These are phyloP conservation scores for Colistium nudipinnis DNA, from an alignment of 2,113 vertebrate genomes.

Conservation along the genomic window DNA sequence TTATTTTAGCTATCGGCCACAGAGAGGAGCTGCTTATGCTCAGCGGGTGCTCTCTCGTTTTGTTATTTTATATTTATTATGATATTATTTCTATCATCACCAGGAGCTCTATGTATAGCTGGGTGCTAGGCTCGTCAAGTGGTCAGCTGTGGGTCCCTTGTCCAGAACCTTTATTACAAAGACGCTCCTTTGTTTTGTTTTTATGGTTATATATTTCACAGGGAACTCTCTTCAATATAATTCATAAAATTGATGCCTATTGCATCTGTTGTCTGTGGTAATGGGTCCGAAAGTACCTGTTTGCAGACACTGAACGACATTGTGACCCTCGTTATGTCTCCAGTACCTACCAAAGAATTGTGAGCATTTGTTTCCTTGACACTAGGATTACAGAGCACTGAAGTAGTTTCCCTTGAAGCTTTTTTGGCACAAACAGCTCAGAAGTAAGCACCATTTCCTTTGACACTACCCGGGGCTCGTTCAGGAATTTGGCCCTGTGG, in stretches of 20 bases:
- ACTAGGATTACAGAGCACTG: neutral
- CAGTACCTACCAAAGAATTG: neutral
- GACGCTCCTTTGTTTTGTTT: no score
- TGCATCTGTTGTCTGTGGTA: neutral
- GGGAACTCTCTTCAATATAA: no score
- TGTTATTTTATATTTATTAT: no score
- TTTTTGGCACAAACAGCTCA: neutral
- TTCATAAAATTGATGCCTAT: neutral
- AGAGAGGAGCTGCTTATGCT: no score
- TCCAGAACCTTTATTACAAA: no score
- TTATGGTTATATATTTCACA: no score
- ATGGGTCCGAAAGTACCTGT: slow-evolving; percentile 11
- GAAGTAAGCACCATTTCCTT: neutral
- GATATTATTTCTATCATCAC: no score
- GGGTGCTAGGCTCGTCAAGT: no score
- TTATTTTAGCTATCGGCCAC: no score
- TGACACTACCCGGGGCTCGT: neutral
- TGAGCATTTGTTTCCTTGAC: neutral
- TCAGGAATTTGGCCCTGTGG: slow-evolving; percentile 1
- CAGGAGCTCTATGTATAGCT: no score
- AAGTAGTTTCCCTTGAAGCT: neutral
- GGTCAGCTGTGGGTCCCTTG: no score
- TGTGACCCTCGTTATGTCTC: neutral
- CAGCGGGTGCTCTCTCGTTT: no score
- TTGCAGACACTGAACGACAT: slow-evolving; percentile 8